A percentile compares a stretch with the other conserved stretches of the same genome.
phyloP scores from a whole-genome alignment of 2,888 invertebrate species.

The Oegoconia quadripuncta region DNA sequence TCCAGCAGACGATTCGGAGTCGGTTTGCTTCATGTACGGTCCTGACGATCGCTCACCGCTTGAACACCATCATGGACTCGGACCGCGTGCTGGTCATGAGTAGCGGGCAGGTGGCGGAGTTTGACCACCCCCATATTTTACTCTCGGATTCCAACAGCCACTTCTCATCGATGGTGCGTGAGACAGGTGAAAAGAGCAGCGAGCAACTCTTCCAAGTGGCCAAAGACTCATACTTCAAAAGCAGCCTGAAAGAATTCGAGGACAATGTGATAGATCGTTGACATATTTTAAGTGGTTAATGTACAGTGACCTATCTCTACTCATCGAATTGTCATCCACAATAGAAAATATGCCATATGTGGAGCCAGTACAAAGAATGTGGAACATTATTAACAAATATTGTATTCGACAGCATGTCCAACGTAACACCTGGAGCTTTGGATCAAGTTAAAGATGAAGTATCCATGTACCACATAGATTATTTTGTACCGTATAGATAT shows the following conservation, averaged over 20 bases:
- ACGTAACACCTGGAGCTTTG: too few species aligned
- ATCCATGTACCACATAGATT: too few species aligned
- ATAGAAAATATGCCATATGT: too few species aligned
- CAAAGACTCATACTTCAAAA: constrained; percentile 48
- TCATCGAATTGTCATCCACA: not conserved
- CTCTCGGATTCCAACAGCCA: constrained; percentile 74
- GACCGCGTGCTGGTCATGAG: constrained; percentile 86
- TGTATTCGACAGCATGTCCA: too few species aligned
- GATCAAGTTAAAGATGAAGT: too few species aligned
- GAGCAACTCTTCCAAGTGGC: constrained; percentile 68
- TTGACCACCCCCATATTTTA: constrained; percentile 81
- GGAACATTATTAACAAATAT: not conserved
- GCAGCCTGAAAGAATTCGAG: constrained; percentile 25
- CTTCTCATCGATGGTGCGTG: constrained; percentile 77
- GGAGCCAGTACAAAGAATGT: not conserved
- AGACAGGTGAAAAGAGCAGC: constrained; percentile 79
- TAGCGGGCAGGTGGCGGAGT: constrained; percentile 80
- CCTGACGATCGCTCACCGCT: constrained; percentile 93
- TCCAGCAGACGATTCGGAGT: constrained; percentile 88
- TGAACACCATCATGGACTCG: constrained; percentile 95
- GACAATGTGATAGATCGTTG: constrained; percentile 1
- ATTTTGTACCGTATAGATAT: too few species aligned
- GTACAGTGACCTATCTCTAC: not conserved
- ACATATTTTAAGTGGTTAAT: not conserved
- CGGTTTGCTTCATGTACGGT: constrained; percentile 91